Evolutionary conservation across 2,113 vertebrate species (phyloP).

Genomic region (Amblyopsis rosae): DNA sequence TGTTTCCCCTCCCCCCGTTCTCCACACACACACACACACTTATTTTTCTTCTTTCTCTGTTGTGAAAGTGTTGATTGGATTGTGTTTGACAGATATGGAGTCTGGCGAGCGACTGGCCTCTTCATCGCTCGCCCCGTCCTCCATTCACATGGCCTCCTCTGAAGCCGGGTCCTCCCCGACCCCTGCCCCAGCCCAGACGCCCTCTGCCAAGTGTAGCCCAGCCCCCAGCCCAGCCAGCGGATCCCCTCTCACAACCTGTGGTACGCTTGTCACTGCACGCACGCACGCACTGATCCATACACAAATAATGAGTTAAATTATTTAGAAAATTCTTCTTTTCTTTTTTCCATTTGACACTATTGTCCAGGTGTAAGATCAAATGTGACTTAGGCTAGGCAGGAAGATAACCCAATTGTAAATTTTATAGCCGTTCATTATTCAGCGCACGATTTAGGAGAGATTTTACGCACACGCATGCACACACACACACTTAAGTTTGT

Average conservation of each 20-base stretch:
- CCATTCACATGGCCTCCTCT: conserved; percentile 73
- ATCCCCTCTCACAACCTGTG: conserved; percentile 79
- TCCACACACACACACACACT: no score
- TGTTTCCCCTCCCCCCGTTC: background rate
- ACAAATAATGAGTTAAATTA: background rate
- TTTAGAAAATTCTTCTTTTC: background rate
- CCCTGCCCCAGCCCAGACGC: conserved; percentile 72
- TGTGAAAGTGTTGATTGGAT: conserved; percentile 49
- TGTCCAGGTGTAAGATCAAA: background rate
- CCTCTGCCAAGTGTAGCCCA: conserved; percentile 76
- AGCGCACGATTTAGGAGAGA: background rate
- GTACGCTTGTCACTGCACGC: conserved; percentile 57
- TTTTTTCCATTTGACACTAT: background rate
- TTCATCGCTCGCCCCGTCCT: conserved; percentile 74
- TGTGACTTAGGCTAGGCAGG: background rate
- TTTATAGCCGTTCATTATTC: conserved; percentile 10
- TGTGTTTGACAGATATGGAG: conserved; percentile 87
- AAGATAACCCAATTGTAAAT: conserved; percentile 4
- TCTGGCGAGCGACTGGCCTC: conserved; percentile 84
- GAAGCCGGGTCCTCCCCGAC: conserved; percentile 80
- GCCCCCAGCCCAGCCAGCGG: conserved; percentile 66
- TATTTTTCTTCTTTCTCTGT: background rate
- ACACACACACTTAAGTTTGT: conserved; percentile 44
- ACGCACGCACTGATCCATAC: background rate
- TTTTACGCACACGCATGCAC: background rate